Conservation (phyloP, 2,888 invertebrate species). For the Dolomedes plantarius region DNA sequence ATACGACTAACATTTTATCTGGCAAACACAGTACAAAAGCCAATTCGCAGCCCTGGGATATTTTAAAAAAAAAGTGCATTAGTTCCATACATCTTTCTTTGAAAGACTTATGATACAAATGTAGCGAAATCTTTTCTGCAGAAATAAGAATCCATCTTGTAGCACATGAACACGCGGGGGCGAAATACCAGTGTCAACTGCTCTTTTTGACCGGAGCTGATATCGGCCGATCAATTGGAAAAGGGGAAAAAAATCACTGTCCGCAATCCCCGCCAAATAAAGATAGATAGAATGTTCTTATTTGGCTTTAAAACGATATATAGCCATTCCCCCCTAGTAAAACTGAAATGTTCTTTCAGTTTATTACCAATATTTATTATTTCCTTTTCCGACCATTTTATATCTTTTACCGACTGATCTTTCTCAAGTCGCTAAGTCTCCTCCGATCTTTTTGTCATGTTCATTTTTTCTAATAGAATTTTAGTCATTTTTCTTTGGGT, state of each 20-base stretch:
- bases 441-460: not conserved
- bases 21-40: too few relatives aligned
- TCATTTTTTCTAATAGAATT: not conserved
- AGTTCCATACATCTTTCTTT: not conserved
- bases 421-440: conserved; percentile 33
- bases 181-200: conserved; percentile 44
- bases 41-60: too few relatives aligned
- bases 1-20: too few relatives aligned
- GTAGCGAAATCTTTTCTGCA: not conserved
- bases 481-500: not conserved
- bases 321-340: conserved; percentile 43
- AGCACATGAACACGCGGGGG: conserved; percentile 2
- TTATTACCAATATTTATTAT: conserved; percentile 68
- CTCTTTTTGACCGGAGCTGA: conserved; percentile 50
- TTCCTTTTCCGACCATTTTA: conserved; percentile 36
- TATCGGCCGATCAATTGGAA: conserved; percentile 42
- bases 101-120: not conserved
- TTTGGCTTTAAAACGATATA: conserved; percentile 70
- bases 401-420: conserved; percentile 35
- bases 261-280: conserved; percentile 37
- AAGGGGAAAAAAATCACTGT: conserved; percentile 27
- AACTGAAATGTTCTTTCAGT: conserved; percentile 58
- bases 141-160: not conserved
- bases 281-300: conserved; percentile 57
- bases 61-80: not conserved